A percentile compares a stretch with the other conserved stretches of the same genome.
Conservation (phyloP, 2,888 invertebrate genomes). For the Morpho deidamia region DNA sequence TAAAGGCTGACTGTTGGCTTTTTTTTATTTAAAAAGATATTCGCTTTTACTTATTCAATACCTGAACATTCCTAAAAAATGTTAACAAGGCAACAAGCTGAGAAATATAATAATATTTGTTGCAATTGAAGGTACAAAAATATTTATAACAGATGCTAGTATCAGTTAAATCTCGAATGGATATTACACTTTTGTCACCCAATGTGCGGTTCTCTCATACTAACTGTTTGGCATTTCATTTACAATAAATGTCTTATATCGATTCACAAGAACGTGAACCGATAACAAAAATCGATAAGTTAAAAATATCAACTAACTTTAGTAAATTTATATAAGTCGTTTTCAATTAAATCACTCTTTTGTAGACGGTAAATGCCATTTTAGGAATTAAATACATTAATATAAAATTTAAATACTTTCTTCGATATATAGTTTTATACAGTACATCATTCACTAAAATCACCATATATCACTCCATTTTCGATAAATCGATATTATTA, state of each 20-base stretch:
- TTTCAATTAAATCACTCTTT: slow-evolving; percentile 69
- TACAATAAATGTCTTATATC: slow-evolving; percentile 28
- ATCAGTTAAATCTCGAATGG: slow-evolving; percentile 36
- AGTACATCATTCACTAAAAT: slow-evolving; percentile 44
- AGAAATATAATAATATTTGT: no score
- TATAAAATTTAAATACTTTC: slow-evolving; percentile 51
- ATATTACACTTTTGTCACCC: slow-evolving; percentile 43
- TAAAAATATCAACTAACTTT: slow-evolving; percentile 51
- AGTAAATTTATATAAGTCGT: slow-evolving; percentile 61
- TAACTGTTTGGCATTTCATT: slow-evolving; percentile 59
- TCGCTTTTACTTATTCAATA: no score
- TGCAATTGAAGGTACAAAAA: no score
- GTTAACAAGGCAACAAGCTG: no score
- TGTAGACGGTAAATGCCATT: slow-evolving; percentile 75
- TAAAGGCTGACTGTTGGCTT: no score
- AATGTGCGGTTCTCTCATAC: slow-evolving; percentile 46
- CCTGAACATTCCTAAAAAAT: no score
- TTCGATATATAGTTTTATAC: slow-evolving; percentile 35
- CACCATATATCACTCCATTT: slow-evolving; percentile 33
- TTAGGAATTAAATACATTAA: slow-evolving; percentile 68
- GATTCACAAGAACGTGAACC: slow-evolving; percentile 22
- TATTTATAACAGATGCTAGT: no score
- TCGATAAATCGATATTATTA: slow-evolving; percentile 36
- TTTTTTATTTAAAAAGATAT: no score
- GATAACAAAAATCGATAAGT: slow-evolving; percentile 24